A percentile compares a stretch with the other conserved stretches of the same genome.
phyloP scores from a whole-genome alignment of 92 coral and sea anemone species.

The Phenganax marumi region DNA sequence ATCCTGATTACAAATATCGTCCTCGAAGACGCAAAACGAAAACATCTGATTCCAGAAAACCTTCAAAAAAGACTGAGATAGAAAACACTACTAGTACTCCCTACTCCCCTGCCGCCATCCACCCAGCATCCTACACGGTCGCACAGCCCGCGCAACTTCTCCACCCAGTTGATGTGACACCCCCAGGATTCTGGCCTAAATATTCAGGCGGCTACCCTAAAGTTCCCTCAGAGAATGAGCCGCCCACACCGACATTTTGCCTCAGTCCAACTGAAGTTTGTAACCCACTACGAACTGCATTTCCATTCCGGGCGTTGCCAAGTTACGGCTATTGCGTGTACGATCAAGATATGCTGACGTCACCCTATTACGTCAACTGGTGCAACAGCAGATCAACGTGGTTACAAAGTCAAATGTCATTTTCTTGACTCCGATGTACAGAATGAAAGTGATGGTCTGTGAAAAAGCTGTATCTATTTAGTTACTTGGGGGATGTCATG shows the following conservation, averaged over 20 bases:
- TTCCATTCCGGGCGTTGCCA: slow-evolving; percentile 20
- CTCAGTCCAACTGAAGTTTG: slow-evolving; percentile 24
- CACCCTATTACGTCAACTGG: slow-evolving; percentile 40
- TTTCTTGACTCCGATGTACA: background rate
- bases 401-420: slow-evolving; percentile 13
- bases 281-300: slow-evolving; percentile 26
- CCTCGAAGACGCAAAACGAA: slow-evolving; percentile 36
- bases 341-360: slow-evolving; percentile 30
- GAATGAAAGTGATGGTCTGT: too few species aligned
- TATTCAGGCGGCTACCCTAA: background rate
- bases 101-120: slow-evolving; percentile 9
- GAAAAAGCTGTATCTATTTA: too few species aligned
- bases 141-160: slow-evolving; percentile 22
- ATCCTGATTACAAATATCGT: slow-evolving; percentile 43
- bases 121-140: slow-evolving; percentile 1
- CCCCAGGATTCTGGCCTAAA: slow-evolving; percentile 32
- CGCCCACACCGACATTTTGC: slow-evolving; percentile 39
- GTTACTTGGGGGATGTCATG: too few species aligned
- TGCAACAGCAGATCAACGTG: slow-evolving; percentile 25
- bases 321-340: slow-evolving; percentile 27
- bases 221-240: slow-evolving; percentile 15
- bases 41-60: slow-evolving; percentile 26
- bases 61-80: slow-evolving; percentile 1
- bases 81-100: background rate
- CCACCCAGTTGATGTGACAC: slow-evolving; percentile 4